Base-by-base conservation (phyloP, 1,140 invertebrate species). In the Mamestra configurata region DNA sequence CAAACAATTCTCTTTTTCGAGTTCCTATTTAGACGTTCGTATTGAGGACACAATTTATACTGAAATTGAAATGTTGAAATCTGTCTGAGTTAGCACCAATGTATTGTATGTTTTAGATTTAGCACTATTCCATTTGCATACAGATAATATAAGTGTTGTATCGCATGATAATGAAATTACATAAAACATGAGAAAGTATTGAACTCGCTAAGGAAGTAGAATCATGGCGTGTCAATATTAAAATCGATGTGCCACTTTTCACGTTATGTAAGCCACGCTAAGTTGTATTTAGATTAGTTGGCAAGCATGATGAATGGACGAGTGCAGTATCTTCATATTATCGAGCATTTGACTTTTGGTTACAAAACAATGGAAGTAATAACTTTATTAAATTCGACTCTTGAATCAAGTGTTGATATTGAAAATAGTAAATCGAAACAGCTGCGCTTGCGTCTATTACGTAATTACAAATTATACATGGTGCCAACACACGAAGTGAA, bases 191-290 rank as follows among this genome's bases (percentile, higher is more conserved):
- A 79, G 76, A 84, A 84, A 84, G 79, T 78, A 43, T 78, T 35
- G 71, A 70, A 59, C 70, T 18, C 53, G 57, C 6, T 51, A 61
- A 80, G 82, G 80, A 84, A 82, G 78, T 71, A 68, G 66, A 73
- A 55, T 78, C 61, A 79, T 81, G 75, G 79, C 71, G 81, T 79
- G 71, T 84, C 81, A 77, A 84, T 81, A 71, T 80, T 79, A 81
- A 86, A 82, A 88, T 83, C 81, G 83, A 86, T 89, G 87, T 90
- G 86, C 89, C 71, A 92, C 90, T 88, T 90, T 89, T 88, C 76
- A 66, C 43, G 80, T 82, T 87, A 92, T 84, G 82, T 80, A 81
- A 81, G 82, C 24, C 15, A 61, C 35, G 61, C 72, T 77, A 84
- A 82, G 80, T 80, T 77, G 78, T 81, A 85, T 85, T 83, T 75